Evolutionary conservation across 2,113 vertebrate species (phyloP), one percentile per base, ranked within the genome.

Genomic region (Xenopus laevis): DNA sequence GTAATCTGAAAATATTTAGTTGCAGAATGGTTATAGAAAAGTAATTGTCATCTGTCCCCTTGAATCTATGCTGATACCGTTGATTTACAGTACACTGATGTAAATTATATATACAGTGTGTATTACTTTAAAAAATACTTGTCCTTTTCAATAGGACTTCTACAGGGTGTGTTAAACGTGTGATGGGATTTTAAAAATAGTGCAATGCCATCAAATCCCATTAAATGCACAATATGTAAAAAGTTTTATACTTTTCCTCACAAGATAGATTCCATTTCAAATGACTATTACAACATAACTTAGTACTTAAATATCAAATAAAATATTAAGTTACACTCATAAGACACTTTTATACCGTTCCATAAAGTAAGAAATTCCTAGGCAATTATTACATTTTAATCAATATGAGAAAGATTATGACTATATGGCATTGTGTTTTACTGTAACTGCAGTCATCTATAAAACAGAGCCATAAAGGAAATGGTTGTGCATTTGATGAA

Each of bases 371-470:
- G 50, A 71, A 72, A 80, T 72, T 16, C 5, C 0, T n/a, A 75
- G 9, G 0, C n/a, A 82, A 52, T 78, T 74, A 69, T 79, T 78
- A 52, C n/a, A 73, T 74, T 79, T 79, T 77, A 79, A 78, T 73
- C 27, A 79, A n/a, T 74, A 69, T 0, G 77, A 50, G 6, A 71
- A 1, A 71, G 13, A 71, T 59, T 74, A 78, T 72, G 78, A 65
- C 4, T 70, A 10, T 53, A 2, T 57, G 3, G 13, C 33, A 4
- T 46, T 74, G 2, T 44, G 72, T 78, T 81, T 73, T 69, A 77
- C 63, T 72, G 53, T 78, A 46, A 72, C 20, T 8, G 70, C 4
- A 70, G 0, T 67, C 10, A 67, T 70, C 47, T 44, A 59, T 46
- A 77, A 80, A 78, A 59, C 4, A 33, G 1, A 50, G 27, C 71